These are phyloP conservation scores for Branchipolynoe longqiensis DNA, from an alignment of 2,888 invertebrate species.

Conservation along the genomic window DNA sequence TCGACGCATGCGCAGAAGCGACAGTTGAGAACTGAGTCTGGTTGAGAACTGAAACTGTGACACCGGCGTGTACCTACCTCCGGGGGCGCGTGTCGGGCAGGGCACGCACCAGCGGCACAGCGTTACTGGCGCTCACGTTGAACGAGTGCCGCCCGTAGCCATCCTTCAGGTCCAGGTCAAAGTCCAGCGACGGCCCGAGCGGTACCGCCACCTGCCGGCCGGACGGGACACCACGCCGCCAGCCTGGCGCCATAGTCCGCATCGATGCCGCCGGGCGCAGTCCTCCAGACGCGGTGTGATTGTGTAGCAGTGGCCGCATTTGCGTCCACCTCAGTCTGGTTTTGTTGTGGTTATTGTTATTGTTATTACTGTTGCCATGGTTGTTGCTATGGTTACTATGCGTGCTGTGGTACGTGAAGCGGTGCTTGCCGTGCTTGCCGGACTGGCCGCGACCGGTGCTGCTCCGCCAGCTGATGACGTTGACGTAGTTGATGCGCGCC, in stretches of 20 bases:
- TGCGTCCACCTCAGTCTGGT: neutral
- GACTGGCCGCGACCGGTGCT: neutral
- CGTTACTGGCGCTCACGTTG: conserved; percentile 61
- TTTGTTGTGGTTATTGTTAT: neutral
- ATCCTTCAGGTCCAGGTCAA: conserved; percentile 42
- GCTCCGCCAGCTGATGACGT: neutral
- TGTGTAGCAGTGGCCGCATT: neutral
- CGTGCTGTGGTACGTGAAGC: no score
- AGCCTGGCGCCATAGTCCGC: neutral
- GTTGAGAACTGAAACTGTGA: no score
- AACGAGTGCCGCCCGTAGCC: conserved; percentile 59
- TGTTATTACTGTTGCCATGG: neutral
- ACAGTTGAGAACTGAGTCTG: no score
- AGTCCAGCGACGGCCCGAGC: conserved; percentile 35
- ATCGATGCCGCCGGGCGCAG: no score
- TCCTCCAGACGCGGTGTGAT: neutral
- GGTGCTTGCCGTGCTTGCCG: no score
- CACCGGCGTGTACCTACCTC: conserved; percentile 36
- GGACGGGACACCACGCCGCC: neutral
- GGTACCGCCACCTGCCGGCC: conserved; percentile 15
- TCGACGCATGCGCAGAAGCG: no score
- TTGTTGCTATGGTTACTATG: neutral
- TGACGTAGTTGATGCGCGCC: conserved; percentile 38
- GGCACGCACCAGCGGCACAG: conserved; percentile 32
- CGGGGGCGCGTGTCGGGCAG: conserved; percentile 59